Base-by-base conservation (phyloP, 2,888 invertebrate species). In the Nemotelus pantherinus region DNA sequence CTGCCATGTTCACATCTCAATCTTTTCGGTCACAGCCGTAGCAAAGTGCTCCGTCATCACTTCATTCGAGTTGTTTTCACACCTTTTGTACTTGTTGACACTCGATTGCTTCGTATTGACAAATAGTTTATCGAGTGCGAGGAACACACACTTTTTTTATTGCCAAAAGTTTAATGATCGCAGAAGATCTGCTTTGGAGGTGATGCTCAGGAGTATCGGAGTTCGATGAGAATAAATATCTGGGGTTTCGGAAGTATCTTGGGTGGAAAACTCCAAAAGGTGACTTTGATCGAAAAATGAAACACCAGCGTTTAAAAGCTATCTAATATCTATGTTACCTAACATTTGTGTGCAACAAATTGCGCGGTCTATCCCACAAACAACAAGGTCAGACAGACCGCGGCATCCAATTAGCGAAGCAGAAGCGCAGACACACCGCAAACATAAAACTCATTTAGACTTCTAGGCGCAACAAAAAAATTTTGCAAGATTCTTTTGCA, bases 101-200 rank as follows among this genome's bases (percentile, higher is more conserved):
- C 60, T 74, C 74, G 48, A 74, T 60, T 45, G 74, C 60, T 74
- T 74, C 74, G 48, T 48, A 74, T 60, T 74, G 74, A 74, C 60
- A 60, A 72, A 72, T 72, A 10, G 58, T 58, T 58, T 58, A 58
- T 60, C 63, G 60, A 74, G 74, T 74, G 74, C 9, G 3, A 25
- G 41, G 70, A 53, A 41, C 55, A 43, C 53, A 48, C 47, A 60
- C 7, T 47, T 74, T 39, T 74, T 44, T 74, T 74, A 63, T 74
- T 63, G 60, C 74, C 60, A 60, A 74, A 74, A 63, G 74, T 74
- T 74, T 74, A 74, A 74, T 60, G 74, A 74, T 74, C 74, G 74
- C 55, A 74, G 25, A 74, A 74, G 60, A 60, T 2, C 55, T 43
- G 43, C 6, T 70, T 53, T 7, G 25, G 25, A 25, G 70, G 43